phyloP scores from a whole-genome alignment of 2,797 vertebrate genomes.

The Enteromius radiatus region DNA sequence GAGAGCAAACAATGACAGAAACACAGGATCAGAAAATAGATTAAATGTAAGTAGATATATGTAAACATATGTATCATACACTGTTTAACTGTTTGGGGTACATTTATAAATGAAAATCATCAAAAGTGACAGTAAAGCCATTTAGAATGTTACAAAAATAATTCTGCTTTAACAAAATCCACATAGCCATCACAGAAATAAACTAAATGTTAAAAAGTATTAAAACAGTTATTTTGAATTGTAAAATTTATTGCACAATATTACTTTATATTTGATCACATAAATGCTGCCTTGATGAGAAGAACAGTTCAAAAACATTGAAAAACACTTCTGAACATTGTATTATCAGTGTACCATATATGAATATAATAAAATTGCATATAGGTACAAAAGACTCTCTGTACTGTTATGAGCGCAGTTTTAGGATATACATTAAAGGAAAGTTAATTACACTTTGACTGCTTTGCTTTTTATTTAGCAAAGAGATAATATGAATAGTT shows the following conservation, averaged over 20 bases:
- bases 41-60: neutral
- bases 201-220: neutral
- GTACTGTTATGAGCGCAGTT: neutral
- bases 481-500: neutral
- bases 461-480: neutral
- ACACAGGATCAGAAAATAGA: constrained; percentile 48
- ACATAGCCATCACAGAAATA: neutral
- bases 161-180: neutral
- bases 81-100: neutral
- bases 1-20: constrained; percentile 30
- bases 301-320: neutral
- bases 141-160: neutral
- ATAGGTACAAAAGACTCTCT: neutral
- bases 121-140: neutral
- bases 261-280: neutral
- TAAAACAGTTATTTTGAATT: neutral
- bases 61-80: neutral
- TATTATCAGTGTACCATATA: neutral
- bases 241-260: neutral
- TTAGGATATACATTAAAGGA: constrained; percentile 18
- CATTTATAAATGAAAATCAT: neutral
- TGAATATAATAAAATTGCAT: neutral
- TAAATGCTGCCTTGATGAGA: neutral
- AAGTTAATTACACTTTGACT: neutral
- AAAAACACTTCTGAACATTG: neutral